Base-by-base conservation (phyloP, 2,113 vertebrate genomes). In the Ariopsis seemanni region DNA sequence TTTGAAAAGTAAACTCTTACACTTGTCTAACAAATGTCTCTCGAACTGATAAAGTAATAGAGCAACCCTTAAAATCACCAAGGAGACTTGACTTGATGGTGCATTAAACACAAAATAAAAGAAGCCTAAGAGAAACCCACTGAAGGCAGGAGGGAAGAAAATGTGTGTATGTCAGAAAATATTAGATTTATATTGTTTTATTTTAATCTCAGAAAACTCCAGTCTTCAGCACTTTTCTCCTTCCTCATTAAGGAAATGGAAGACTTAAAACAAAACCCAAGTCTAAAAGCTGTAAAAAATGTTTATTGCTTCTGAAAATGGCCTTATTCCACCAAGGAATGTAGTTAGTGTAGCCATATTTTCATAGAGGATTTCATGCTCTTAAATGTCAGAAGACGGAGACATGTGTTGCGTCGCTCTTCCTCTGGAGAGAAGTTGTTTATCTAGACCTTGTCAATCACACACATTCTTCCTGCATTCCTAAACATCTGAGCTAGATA, bases 301-400 rank as follows among this genome's bases (percentile, higher is more conserved):
- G 48, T 81, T 78, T 14, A 82, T 34, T 25, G 20, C 30, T 12
- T 48, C 20, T 60, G 30, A 82, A 82, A 82, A 81, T 11, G 20
- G 42, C 57, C 22, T 42, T 2, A 82, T 62, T 82, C 48, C 20
- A 48, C 18, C 57, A 25, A 5, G 57, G 62, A 48, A 14, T 12
- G 0, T 62, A 12, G 34, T 82, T 60, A 82, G 62, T 48, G 79
- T 58, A 14, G 27, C 17, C 48, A 11, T 58, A 34, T 34, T 58
- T 53, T 79, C 14, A 27, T 27, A 4, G 52, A 79, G 77, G 52
- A 27, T 58, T 82, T 82, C 34, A 58, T 5, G 55, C 79, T 84
- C 48, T 72, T 53, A 84, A 84, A 84, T 84, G 83, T 84, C 65
- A 84, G 65, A 7, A n/a, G 48, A 62, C 9, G 30, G 79, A 81